Conservation (phyloP, 1,140 invertebrate genomes). For the Leucophenga varia region DNA sequence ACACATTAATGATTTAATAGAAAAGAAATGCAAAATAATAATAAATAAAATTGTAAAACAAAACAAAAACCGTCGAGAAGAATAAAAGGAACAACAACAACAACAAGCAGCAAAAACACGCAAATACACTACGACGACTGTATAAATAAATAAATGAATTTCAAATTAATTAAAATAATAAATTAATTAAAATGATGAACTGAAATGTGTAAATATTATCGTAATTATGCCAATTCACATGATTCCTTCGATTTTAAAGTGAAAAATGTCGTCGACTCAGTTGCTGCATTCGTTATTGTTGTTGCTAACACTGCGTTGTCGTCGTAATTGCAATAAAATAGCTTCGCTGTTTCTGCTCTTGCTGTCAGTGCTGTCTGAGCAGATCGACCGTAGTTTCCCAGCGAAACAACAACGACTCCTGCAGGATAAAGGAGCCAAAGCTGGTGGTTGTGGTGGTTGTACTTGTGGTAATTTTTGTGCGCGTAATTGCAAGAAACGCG, state of each 20-base stretch:
- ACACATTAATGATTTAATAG: slow-evolving; percentile 5
- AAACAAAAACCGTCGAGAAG: slow-evolving; percentile 13
- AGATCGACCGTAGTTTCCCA: slow-evolving; percentile 22
- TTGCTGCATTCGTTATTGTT: slow-evolving; percentile 52
- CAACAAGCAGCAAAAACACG: neutral
- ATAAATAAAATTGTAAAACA: slow-evolving; percentile 5
- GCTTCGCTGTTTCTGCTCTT: slow-evolving; percentile 44
- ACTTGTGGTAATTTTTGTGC: too few relatives aligned
- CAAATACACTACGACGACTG: slow-evolving; percentile 18
- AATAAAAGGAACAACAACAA: slow-evolving; percentile 16
- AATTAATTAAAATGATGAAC: slow-evolving; percentile 46
- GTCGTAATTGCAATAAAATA: slow-evolving; percentile 52
- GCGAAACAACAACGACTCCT: slow-evolving; percentile 18
- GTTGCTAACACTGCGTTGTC: slow-evolving; percentile 55
- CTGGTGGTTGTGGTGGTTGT: neutral
- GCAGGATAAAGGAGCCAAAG: slow-evolving; percentile 8
- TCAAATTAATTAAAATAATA: slow-evolving; percentile 12
- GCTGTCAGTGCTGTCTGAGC: slow-evolving; percentile 38
- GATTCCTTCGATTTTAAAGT: slow-evolving; percentile 56
- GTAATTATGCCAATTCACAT: slow-evolving; percentile 57
- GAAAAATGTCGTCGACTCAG: slow-evolving; percentile 56
- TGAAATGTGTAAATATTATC: slow-evolving; percentile 55
- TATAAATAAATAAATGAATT: slow-evolving; percentile 6
- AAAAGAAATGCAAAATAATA: neutral
- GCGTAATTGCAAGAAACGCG: too few relatives aligned